These are phyloP conservation scores for Seira sanloemensis DNA, from an alignment of 2,888 invertebrate species.

Conservation along the genomic window DNA sequence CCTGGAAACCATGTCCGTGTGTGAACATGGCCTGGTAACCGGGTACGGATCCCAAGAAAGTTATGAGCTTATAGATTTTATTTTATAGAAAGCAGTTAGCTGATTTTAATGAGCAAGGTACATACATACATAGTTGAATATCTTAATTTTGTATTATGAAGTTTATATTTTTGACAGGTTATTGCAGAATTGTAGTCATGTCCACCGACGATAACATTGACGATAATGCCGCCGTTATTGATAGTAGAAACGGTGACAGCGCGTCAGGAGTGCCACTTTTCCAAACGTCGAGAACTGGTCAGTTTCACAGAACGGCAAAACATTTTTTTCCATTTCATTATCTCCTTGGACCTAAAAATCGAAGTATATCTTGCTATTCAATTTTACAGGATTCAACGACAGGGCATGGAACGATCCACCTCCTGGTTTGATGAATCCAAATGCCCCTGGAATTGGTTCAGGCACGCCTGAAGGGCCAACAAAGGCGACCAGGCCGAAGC, in stretches of 20 bases:
- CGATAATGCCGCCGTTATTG: not conserved
- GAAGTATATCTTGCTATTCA: not conserved
- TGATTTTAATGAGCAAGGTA: too few relatives aligned
- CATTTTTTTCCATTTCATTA: not conserved
- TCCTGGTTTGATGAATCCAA: not conserved
- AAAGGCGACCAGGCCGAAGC: not conserved
- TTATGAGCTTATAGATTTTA: too few relatives aligned
- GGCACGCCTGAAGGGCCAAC: not conserved
- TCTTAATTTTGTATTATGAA: too few relatives aligned
- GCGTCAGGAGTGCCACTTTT: not conserved
- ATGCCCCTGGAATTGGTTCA: not conserved
- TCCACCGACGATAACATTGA: not conserved
- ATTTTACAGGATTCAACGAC: conserved; percentile 40
- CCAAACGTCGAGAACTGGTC: not conserved
- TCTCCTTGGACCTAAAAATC: not conserved
- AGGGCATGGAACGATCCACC: conserved; percentile 56
- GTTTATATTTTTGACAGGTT: too few relatives aligned
- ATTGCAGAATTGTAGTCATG: too few relatives aligned
- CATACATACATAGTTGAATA: too few relatives aligned
- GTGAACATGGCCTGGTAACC: too few relatives aligned
- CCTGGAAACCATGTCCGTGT: too few relatives aligned
- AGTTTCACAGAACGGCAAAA: not conserved
- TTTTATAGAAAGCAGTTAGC: too few relatives aligned
- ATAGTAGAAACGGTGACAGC: not conserved
- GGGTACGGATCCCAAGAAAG: too few relatives aligned